Evolutionary conservation across 1,140 invertebrate species (phyloP).

Genomic region (Chelonus insularis): DNA sequence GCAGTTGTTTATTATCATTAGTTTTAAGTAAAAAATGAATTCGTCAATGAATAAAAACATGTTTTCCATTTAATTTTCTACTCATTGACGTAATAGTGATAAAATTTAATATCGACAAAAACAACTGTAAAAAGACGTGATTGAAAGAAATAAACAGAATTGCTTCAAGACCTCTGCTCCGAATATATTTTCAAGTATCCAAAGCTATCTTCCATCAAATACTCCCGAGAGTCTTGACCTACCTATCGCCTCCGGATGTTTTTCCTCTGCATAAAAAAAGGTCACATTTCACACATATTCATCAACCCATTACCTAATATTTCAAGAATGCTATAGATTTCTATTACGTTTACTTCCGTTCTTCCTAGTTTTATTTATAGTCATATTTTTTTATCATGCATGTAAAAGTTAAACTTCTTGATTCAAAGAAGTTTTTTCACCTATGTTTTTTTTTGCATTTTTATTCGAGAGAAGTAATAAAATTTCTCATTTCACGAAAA

Average conservation of each 20-base stretch:
- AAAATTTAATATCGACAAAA: background rate
- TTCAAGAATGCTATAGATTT: background rate
- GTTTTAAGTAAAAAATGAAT: no score
- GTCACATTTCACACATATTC: background rate
- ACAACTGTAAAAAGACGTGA: background rate
- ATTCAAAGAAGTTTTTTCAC: no score
- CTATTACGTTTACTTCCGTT: background rate
- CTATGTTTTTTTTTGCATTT: no score
- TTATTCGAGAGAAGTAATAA: no score
- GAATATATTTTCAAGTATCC: background rate
- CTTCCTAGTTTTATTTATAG: background rate
- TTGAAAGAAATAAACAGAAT: background rate
- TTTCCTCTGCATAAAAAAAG: background rate
- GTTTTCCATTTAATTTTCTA: background rate
- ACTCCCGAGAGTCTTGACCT: conserved; percentile 5
- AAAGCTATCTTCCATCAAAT: background rate
- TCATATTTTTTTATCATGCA: background rate
- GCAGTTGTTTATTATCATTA: no score
- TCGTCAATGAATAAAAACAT: no score
- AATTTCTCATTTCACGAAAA: no score
- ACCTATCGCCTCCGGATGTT: conserved; percentile 6
- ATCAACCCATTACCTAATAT: background rate
- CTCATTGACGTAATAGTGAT: background rate
- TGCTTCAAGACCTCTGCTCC: background rate
- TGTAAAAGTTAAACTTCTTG: no score